Conservation (phyloP, 2,888 invertebrate genomes). For the Sphaerophoria taeniata region DNA sequence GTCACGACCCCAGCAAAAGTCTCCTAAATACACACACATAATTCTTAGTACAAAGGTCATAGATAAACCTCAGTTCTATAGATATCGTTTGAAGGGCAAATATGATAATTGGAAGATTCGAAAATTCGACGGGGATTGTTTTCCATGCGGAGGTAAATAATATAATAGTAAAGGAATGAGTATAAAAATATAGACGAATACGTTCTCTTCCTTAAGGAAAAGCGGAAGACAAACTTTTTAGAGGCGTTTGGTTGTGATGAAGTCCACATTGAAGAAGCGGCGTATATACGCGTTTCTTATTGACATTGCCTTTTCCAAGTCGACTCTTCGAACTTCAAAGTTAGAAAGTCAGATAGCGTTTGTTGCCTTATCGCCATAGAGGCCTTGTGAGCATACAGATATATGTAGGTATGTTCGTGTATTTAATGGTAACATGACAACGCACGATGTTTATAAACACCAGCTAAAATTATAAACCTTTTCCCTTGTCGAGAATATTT, state of each 20-base stretch:
- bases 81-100: conserved; percentile 77
- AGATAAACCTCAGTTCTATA: conserved; percentile 72
- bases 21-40: neutral
- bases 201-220: no score
- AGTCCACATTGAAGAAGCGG: conserved; percentile 55
- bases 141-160: no score
- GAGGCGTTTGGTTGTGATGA: conserved; percentile 51
- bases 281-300: conserved; percentile 25
- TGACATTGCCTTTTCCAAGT: conserved; percentile 67
- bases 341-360: conserved; percentile 45
- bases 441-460: conserved; percentile 54
- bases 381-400: conserved; percentile 11
- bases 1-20: no score
- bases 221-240: conserved; percentile 69
- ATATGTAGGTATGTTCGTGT: neutral
- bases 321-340: conserved; percentile 60
- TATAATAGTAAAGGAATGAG: no score
- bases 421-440: neutral
- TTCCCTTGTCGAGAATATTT: conserved; percentile 47
- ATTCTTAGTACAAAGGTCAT: conserved; percentile 27
- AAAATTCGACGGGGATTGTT: no score
- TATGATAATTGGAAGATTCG: no score
- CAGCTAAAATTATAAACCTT: conserved; percentile 65
- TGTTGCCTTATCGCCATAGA: conserved; percentile 54
- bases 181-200: conserved; percentile 53